A percentile compares a stretch with the other conserved stretches of the same genome.
These are phyloP conservation scores for Calosoma granatense DNA, from an alignment of 1,140 invertebrate genomes.

Conservation along the genomic window DNA sequence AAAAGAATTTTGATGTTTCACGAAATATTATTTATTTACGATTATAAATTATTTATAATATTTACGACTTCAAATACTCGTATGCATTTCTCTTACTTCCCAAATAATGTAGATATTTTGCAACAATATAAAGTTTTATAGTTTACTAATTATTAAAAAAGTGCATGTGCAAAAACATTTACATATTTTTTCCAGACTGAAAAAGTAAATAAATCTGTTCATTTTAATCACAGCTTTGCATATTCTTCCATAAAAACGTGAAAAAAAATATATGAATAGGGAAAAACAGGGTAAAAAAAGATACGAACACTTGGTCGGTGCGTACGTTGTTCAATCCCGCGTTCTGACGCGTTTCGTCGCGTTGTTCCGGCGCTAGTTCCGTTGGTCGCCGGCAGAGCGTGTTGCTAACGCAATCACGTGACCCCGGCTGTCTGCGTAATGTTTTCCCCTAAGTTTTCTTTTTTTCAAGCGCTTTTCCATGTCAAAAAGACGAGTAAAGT, in stretches of 20 bases:
- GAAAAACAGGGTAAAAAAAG: not conserved
- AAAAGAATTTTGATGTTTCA: no score
- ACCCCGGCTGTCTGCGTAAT: slow-evolving; percentile 5
- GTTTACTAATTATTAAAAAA: no score
- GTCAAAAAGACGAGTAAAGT: not conserved
- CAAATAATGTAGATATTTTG: no score
- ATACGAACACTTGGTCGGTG: not conserved
- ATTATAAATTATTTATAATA: no score
- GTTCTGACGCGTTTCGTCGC: not conserved
- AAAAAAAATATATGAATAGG: not conserved
- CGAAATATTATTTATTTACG: no score
- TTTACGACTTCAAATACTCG: no score
- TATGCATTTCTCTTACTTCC: no score
- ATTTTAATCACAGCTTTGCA: slow-evolving; percentile 1
- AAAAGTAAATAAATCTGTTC: slow-evolving; percentile 1
- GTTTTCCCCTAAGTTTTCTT: not conserved
- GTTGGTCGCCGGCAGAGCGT: not conserved
- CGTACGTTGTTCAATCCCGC: not conserved
- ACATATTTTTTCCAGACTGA: not conserved
- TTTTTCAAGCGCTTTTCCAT: not conserved
- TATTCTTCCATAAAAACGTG: slow-evolving; percentile 1
- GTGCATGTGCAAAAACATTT: no score
- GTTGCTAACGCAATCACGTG: slow-evolving; percentile 6
- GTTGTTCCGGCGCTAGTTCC: slow-evolving; percentile 1
- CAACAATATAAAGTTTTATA: no score